Conservation (phyloP, 1,140 invertebrate species). For the Galendromus occidentalis region DNA sequence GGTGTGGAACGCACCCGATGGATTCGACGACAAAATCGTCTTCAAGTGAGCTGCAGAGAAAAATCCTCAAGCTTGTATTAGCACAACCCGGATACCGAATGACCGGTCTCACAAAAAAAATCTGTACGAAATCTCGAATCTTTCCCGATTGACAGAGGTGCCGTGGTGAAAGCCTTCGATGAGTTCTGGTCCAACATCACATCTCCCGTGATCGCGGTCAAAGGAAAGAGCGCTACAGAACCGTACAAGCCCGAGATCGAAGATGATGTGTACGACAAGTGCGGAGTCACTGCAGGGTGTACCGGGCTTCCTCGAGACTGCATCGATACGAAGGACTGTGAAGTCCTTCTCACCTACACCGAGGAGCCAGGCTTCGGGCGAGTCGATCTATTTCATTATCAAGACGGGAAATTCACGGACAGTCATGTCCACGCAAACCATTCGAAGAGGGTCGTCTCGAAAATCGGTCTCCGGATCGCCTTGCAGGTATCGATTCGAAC, state of each 20-base stretch:
- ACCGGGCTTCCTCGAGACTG: constrained; percentile 52
- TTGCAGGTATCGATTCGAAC: constrained; percentile 7
- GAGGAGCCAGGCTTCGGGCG: constrained; percentile 29
- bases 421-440: too few species aligned
- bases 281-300: constrained; percentile 50
- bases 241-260: background rate
- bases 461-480: too few species aligned
- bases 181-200: constrained; percentile 14
- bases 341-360: constrained; percentile 42
- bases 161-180: constrained; percentile 15
- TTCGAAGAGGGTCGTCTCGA: too few species aligned
- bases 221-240: background rate
- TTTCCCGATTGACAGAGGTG: constrained; percentile 10
- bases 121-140: background rate
- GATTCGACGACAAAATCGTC: too few species aligned
- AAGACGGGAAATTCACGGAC: too few species aligned
- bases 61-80: too few species aligned
- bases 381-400: too few species aligned
- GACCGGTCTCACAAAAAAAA: too few species aligned
- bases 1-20: too few species aligned
- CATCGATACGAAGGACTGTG: constrained; percentile 40
- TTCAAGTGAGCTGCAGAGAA: too few species aligned
- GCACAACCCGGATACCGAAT: too few species aligned
- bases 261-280: constrained; percentile 51
- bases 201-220: background rate